A percentile compares a stretch with the other conserved stretches of the same genome.
Conservation (phyloP, 2,888 invertebrate genomes). For the Macaria liturata region DNA sequence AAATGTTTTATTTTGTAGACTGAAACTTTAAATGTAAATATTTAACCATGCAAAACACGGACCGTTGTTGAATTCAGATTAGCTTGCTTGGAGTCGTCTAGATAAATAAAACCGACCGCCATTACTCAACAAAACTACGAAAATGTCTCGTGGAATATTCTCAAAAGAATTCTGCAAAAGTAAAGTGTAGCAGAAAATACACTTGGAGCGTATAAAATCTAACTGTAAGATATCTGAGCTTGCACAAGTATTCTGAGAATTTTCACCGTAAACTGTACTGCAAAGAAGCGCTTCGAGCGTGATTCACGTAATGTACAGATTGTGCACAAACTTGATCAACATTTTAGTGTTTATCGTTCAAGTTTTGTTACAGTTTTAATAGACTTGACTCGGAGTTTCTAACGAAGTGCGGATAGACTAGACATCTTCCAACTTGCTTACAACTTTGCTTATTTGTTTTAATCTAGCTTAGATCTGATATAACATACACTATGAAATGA, state of each 20-base stretch:
- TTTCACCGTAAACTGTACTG: conserved; percentile 5
- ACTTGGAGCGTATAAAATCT: conserved; percentile 12
- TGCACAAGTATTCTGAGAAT: conserved; percentile 2
- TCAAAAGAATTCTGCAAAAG: neutral
- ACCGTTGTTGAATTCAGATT: neutral
- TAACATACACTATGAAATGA: too few species aligned
- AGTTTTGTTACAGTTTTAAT: neutral
- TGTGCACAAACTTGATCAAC: neutral
- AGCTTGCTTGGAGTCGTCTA: neutral
- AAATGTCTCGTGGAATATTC: conserved; percentile 8
- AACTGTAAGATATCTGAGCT: conserved; percentile 4
- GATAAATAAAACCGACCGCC: neutral
- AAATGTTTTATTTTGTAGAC: too few species aligned
- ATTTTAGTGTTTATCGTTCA: neutral
- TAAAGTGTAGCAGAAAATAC: conserved; percentile 6
- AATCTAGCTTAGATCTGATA: too few species aligned
- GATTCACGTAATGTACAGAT: neutral
- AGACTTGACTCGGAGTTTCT: too few species aligned
- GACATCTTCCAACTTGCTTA: too few species aligned
- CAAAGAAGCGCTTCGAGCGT: neutral
- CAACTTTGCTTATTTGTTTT: too few species aligned
- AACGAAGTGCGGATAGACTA: too few species aligned
- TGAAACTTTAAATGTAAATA: neutral
- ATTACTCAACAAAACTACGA: conserved; percentile 3
- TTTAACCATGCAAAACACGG: neutral